These are phyloP conservation scores for Lamprotornis superbus DNA, from an alignment of 2,113 vertebrate species.

Conservation along the genomic window DNA sequence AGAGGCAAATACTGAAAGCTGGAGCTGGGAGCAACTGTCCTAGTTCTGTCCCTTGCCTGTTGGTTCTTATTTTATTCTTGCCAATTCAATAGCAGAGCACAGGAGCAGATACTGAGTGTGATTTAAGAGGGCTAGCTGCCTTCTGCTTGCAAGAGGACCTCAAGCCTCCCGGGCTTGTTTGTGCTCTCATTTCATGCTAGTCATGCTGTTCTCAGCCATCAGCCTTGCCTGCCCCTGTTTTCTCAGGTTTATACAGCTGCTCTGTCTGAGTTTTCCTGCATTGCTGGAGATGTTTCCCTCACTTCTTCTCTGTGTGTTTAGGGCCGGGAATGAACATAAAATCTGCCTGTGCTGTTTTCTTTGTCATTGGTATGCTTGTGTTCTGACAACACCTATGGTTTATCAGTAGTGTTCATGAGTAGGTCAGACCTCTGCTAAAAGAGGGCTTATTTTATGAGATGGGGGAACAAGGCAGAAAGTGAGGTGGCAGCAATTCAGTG, in stretches of 20 bases:
- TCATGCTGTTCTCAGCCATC: neutral
- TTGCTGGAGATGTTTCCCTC: neutral
- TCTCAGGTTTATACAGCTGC: conserved; percentile 4
- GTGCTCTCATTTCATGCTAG: neutral
- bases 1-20: neutral
- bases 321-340: neutral
- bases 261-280: neutral
- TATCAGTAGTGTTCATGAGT: neutral
- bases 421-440: neutral
- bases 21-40: neutral
- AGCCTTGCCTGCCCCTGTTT: neutral
- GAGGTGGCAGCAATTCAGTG: neutral
- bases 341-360: neutral
- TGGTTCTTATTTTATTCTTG: neutral
- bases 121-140: neutral
- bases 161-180: neutral
- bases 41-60: neutral
- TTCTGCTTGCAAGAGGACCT: neutral
- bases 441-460: neutral
- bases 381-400: neutral
- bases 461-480: neutral
- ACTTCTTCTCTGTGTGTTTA: neutral
- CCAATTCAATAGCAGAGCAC: neutral
- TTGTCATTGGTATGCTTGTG: neutral
- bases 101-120: neutral